Evolutionary conservation across 30 jellyfish, hydroid and myxozoan genomes (phyloP).

Genomic region (Nemopilema nomurai): DNA sequence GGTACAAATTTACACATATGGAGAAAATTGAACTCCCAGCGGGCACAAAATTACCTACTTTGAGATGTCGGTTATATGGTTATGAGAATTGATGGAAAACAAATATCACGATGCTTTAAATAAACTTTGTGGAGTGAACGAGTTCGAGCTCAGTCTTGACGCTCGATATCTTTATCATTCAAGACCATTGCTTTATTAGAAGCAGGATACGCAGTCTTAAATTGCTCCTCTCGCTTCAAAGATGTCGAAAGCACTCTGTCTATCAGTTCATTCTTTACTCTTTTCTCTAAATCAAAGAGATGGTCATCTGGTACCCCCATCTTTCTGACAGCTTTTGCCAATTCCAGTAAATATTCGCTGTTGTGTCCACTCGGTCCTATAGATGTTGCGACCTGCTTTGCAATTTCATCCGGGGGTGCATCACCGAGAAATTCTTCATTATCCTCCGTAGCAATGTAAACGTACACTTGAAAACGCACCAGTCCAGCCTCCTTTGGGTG

Average conservation of each 20-base stretch:
- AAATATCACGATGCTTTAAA: too few species aligned
- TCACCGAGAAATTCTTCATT: constrained; percentile 87
- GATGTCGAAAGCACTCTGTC: constrained; percentile 4
- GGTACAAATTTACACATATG: too few species aligned
- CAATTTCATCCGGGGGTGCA: constrained; percentile 78
- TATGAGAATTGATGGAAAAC: too few species aligned
- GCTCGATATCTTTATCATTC: constrained; percentile 24
- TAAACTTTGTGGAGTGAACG: not conserved
- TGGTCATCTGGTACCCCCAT: constrained; percentile 74
- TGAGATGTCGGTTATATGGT: too few species aligned
- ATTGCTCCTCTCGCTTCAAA: not conserved
- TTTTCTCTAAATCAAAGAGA: constrained; percentile 53
- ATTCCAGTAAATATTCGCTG: constrained; percentile 73
- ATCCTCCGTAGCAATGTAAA: constrained; percentile 78
- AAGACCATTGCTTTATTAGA: not conserved
- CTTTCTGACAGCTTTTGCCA: constrained; percentile 73
- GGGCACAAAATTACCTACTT: too few species aligned
- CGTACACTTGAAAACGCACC: constrained; percentile 53
- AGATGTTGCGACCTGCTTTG: constrained; percentile 77
- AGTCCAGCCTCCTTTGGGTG: constrained; percentile 48
- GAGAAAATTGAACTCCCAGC: too few species aligned
- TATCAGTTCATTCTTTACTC: constrained; percentile 44
- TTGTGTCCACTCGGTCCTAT: constrained; percentile 94
- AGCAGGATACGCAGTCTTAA: not conserved
- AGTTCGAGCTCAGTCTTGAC: constrained; percentile 15